Base-by-base conservation (phyloP, 2,113 vertebrate genomes). In the Laticauda laticaudata region DNA sequence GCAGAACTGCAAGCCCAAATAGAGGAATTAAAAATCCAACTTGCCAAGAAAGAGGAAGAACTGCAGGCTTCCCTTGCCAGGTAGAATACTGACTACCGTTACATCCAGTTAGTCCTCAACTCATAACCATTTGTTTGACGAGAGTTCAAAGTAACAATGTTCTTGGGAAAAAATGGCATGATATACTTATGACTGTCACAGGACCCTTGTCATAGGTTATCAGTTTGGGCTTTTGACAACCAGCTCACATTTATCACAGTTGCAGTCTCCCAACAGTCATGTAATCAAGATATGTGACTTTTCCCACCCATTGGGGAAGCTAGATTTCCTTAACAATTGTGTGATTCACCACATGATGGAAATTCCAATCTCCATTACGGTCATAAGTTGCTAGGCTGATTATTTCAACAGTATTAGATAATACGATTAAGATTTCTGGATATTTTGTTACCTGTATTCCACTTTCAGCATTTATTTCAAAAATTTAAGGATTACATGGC, bases 1-100 rank as follows among this genome's bases (percentile, higher is more conserved):
- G 98, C 97, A 0, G 99, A 99, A 97, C 97, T 99, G 1, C 99
- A 99, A 96, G 98, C 98, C 1, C 99, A 99, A 97, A 98, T 99
- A 2, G 99, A 99, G 20, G 99, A 99, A 94, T 98, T 99, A 91
- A 99, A 99, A 97, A 95, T 98, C 92, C 99, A 99, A 87, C 96
- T 99, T 96, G 96, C 98, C 96, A 99, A 99, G 96, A 99, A 99
- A 51, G 99, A 99, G 55, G 99, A 99, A 95, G 99, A 99, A 95
- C 98, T 99, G 2, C 99, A 99, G 97, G 97, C 98, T 9, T 98
- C 98, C 0, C 97, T 99, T 95, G 98, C 98, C 92, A 99, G 99
- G 99, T 99, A 90, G 57, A 95, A 88, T 94, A 57, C 21, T 0
- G 0, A 34, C 18, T 4, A 8, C 14, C 18, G 5, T 11, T 18